A percentile compares a stretch with the other conserved stretches of the same genome.
Evolutionary conservation across 2,888 invertebrate species (phyloP).

Genomic region (Hirtodrosophila alboralis): DNA sequence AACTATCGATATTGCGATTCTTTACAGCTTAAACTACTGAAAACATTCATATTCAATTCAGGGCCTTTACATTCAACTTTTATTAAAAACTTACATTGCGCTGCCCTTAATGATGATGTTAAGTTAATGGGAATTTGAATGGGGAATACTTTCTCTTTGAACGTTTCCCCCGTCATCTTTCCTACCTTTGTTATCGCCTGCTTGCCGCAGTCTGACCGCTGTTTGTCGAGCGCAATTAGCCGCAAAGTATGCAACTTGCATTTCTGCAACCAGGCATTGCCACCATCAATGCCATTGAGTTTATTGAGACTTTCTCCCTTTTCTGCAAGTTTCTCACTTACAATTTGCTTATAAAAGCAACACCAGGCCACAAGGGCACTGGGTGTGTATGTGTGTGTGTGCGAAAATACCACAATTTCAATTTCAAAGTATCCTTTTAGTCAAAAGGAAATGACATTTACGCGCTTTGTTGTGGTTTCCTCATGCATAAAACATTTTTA

Average conservation of each 20-base stretch:
- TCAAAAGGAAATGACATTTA: slow-evolving; percentile 78
- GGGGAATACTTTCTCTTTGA: too few relatives aligned
- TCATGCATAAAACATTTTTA: slow-evolving; percentile 78
- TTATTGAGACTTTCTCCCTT: slow-evolving; percentile 31
- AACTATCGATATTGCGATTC: too few relatives aligned
- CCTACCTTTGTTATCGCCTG: background rate
- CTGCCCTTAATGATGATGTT: too few relatives aligned
- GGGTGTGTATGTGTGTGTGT: slow-evolving; percentile 10
- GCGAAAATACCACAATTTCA: slow-evolving; percentile 72
- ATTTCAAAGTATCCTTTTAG: slow-evolving; percentile 80
- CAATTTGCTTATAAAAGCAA: slow-evolving; percentile 11
- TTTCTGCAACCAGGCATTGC: slow-evolving; percentile 39
- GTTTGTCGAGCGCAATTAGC: slow-evolving; percentile 64
- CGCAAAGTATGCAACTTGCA: slow-evolving; percentile 63
- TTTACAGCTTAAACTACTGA: too few relatives aligned
- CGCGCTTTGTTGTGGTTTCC: slow-evolving; percentile 77
- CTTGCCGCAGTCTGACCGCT: too few relatives aligned
- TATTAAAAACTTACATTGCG: too few relatives aligned
- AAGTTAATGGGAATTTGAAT: too few relatives aligned
- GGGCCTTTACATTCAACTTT: too few relatives aligned
- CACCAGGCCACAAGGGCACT: slow-evolving; percentile 28
- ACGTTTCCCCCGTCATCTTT: too few relatives aligned
- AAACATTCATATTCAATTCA: too few relatives aligned
- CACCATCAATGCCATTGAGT: slow-evolving; percentile 25
- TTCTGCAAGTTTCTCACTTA: too few relatives aligned